Percentiles rank a stretch among this genome's conserved stretches.
Conservation (phyloP, 2,888 invertebrate species). For the Stomorhina lunata region DNA sequence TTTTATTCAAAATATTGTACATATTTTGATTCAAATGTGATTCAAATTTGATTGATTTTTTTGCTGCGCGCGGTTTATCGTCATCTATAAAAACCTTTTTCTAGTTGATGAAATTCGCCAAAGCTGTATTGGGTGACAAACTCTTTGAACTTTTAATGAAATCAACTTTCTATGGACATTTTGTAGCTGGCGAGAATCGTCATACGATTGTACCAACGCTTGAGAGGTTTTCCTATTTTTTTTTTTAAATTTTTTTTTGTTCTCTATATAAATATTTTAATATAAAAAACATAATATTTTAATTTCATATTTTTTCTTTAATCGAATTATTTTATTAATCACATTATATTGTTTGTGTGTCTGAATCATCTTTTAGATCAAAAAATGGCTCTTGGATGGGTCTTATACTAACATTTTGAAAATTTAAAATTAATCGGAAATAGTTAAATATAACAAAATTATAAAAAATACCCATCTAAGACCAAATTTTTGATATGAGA, state of each 20-base stretch:
- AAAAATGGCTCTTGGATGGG: too few species aligned
- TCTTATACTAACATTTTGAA: too few species aligned
- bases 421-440: too few species aligned
- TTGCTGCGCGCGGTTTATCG: background rate
- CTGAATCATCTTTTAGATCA: too few species aligned
- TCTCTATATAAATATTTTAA: background rate
- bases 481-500: too few species aligned
- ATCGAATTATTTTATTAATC: slow-evolving; percentile 15
- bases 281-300: background rate
- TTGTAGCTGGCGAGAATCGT: slow-evolving; percentile 98
- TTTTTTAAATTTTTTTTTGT: slow-evolving; percentile 12
- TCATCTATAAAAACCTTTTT: background rate
- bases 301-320: slow-evolving; percentile 24
- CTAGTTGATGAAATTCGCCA: slow-evolving; percentile 92
- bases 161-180: slow-evolving; percentile 98
- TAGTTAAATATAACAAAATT: too few species aligned
- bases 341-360: too few species aligned
- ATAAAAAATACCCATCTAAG: too few species aligned
- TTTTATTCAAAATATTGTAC: background rate
- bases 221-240: slow-evolving; percentile 82
- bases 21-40: background rate
- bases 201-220: slow-evolving; percentile 91
- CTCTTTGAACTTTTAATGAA: slow-evolving; percentile 93
- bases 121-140: slow-evolving; percentile 87
- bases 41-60: background rate